Evolutionary conservation across 2,797 vertebrate genomes (phyloP), one percentile per base, ranked within the genome.

Genomic region (Adrianichthys oophorus): DNA sequence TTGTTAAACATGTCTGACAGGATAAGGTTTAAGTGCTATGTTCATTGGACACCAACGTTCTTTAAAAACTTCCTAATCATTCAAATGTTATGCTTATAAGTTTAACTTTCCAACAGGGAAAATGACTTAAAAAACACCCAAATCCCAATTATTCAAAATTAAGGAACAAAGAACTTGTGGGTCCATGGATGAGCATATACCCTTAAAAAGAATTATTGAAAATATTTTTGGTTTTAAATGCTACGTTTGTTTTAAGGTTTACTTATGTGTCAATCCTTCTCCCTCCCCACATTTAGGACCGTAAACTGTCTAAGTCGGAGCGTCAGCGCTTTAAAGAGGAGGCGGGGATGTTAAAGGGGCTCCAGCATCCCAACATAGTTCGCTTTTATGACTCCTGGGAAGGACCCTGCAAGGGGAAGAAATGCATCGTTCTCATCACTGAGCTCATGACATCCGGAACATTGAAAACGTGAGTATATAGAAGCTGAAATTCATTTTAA

Each of bases 361-460:
- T 99, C 70, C 98, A 99, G 89, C 98, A 99, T 89, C 97, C 97
- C 67, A 99, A 98, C 89, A 99, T 99, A 70, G 98, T 99, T 81
- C 94, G 98, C 65, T 99, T 99, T 92, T 99, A 99, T 62, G 98
- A 99, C 88, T 99, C 96, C 62, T 99, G 98, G 98, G 98, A 99
- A 85, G 96, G 94, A 7, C 96, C 96, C 12, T 94, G 94, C 79
- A 99, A 98, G 88, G 98, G 98, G 68, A 97, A 97, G 86, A 98
- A 99, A 78, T 98, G 95, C 79, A 99, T 99, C 76, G 98, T 99
- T 79, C 92, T 99, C 66, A 97, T 99, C 86, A 99, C 98, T 0
- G 97, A 99, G 77, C 95, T 99, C 56, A 99, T 99, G 98, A 99
- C 98, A 16, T 99, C 98, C 66, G 98, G 98, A 73, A 99, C 98